Percentiles rank a stretch among this genome's conserved stretches.
These are phyloP conservation scores for Narcine bancroftii DNA, from an alignment of 2,113 vertebrate species.

Conservation along the genomic window DNA sequence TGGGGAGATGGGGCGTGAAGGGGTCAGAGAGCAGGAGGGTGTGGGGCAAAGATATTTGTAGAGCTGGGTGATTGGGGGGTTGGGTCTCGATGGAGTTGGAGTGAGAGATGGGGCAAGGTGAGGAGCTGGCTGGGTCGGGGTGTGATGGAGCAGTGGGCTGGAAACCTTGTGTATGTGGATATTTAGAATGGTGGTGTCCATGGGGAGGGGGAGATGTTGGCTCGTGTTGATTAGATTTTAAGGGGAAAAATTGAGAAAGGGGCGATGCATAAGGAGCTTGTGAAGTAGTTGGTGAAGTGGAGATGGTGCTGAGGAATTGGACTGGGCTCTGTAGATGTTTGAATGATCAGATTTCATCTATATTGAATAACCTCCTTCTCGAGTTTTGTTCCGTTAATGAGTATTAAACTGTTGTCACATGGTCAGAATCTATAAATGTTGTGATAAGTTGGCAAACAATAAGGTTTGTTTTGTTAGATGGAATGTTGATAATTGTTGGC, in stretches of 20 bases:
- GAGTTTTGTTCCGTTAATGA: not conserved
- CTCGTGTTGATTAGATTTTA: not conserved
- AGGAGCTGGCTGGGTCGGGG: too few relatives aligned
- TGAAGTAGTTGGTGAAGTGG: not conserved
- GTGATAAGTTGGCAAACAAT: not conserved
- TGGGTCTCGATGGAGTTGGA: not conserved
- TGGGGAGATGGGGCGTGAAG: fast-evolving
- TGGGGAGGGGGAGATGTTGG: too few relatives aligned
- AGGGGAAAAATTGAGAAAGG: too few relatives aligned
- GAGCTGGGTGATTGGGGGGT: not conserved
- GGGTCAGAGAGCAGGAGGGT: too few relatives aligned
- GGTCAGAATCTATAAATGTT: not conserved
- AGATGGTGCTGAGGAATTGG: too few relatives aligned
- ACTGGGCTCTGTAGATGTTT: not conserved
- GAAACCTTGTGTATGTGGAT: not conserved
- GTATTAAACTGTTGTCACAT: not conserved
- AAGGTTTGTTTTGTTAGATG: not conserved
- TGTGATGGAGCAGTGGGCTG: too few relatives aligned
- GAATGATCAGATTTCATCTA: not conserved
- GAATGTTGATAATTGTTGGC: not conserved
- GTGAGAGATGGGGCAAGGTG: not conserved
- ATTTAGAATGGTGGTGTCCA: not conserved
- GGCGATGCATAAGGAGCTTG: not conserved
- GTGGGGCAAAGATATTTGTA: not conserved
- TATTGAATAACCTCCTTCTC: too few relatives aligned